Conservation (phyloP, 2,113 vertebrate genomes). For the Symphodus melops region DNA sequence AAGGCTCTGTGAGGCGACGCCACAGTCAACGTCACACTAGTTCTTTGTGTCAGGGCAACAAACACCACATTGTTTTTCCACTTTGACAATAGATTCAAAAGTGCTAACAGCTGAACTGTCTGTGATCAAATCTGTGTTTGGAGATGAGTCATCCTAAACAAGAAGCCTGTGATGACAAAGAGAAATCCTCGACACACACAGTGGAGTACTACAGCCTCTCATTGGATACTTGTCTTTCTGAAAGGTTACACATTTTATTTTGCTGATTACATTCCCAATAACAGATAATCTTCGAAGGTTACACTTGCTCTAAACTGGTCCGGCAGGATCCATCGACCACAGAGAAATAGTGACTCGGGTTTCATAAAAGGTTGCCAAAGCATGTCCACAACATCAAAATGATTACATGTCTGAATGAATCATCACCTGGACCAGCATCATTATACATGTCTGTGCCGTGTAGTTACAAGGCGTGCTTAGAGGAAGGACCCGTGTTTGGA, state of each 20-base stretch:
- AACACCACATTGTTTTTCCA: too few relatives aligned
- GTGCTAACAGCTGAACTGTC: background rate
- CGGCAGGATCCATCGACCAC: background rate
- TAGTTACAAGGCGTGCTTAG: background rate
- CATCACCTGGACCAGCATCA: constrained; percentile 1
- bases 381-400: background rate
- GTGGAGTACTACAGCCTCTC: background rate
- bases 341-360: background rate
- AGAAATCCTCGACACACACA: background rate
- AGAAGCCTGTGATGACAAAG: background rate
- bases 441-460: constrained; percentile 8
- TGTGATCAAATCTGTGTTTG: constrained; percentile 13
- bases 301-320: background rate
- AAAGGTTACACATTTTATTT: constrained; percentile 17
- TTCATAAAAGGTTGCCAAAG: background rate
- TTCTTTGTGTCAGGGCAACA: too few relatives aligned
- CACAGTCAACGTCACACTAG: too few relatives aligned
- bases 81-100: background rate
- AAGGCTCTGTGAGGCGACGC: too few relatives aligned
- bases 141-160: constrained; percentile 30
- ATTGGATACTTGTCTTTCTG: constrained; percentile 4
- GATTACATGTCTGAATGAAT: constrained; percentile 8
- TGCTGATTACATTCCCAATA: constrained; percentile 12
- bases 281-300: constrained; percentile 14
- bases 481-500: background rate